These are phyloP conservation scores for Alexandromys fortis DNA, from an alignment of 2,113 vertebrate genomes.

Conservation along the genomic window DNA sequence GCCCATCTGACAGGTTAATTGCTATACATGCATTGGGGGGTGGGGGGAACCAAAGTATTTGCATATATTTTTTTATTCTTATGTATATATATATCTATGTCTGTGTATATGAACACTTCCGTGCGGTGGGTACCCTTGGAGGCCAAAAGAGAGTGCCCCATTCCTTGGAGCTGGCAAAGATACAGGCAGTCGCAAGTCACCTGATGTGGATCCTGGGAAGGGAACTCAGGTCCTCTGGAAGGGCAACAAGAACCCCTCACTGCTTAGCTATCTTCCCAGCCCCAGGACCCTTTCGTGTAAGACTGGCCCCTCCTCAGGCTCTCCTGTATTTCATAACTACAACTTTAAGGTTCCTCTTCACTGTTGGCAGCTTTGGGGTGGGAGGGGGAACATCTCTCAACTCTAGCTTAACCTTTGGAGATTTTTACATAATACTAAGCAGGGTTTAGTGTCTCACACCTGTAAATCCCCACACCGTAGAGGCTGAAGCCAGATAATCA, in stretches of 20 bases:
- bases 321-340: neutral
- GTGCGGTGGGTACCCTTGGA: too few relatives aligned
- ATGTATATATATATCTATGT: neutral
- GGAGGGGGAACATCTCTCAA: neutral
- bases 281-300: neutral
- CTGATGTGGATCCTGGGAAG: neutral
- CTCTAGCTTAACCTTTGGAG: neutral
- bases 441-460: neutral
- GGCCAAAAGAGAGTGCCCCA: neutral
- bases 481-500: neutral
- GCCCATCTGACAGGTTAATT: neutral
- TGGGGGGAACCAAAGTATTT: neutral
- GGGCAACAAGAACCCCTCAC: neutral
- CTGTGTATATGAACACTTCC: neutral
- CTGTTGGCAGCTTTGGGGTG: neutral
- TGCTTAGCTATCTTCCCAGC: neutral
- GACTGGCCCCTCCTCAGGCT: neutral
- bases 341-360: neutral
- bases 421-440: neutral
- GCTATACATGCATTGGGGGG: neutral
- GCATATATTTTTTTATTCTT: neutral
- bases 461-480: neutral
- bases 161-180: neutral
- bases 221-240: neutral
- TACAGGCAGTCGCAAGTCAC: neutral